Base-by-base conservation (phyloP, 2,113 vertebrate species). In the Hypomesus transpacificus region DNA sequence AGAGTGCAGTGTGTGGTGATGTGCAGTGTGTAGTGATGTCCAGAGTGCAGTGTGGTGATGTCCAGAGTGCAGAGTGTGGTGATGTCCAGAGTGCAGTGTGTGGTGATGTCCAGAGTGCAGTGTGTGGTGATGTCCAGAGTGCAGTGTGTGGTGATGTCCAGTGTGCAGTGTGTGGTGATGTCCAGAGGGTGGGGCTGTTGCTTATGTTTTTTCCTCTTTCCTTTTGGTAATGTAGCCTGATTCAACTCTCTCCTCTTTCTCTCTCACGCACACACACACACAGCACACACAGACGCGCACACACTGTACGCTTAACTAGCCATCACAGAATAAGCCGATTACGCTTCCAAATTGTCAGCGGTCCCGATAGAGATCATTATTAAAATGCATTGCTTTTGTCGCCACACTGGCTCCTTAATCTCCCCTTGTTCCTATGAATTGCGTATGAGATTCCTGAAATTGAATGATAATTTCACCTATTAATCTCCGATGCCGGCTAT, bases 381-480 rank as follows among this genome's bases (percentile, higher is more conserved):
- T 93, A 93, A 91, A 97, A 93, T 92, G 90, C 90, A 93, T 92
- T 91, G 91, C 93, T 95, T 94, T 95, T 93, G 92, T 95, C 91
- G 84, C 93, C 89, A 89, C 93, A 87, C 91, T 92, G 93, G 85
- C 93, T 94, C 95, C 89, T 96, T 95, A 95, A 95, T 95, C 94
- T 95, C 90, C 90, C 88, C 92, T 94, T 95, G 93, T 96, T 96
- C 94, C 94, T 94, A 68, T 94, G 94, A 95, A 95, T 96, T 94
- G 94, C 94, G 90, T 93, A 95, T 96, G 95, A 96, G 95, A 95
- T 95, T 97, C 94, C 94, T 93, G 93, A 95, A 97, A 96, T 96
- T 96, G 95, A 98, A 98, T 97, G 95, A 96, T 98, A 97, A 98
- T 98, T 97, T 96, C 90, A 96, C 94, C 93, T 94, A 96, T 98